These are phyloP conservation scores for Hydractinia echinata DNA, from an alignment of 30 jellyfish, hydroid and myxozoan genomes.

Conservation along the genomic window DNA sequence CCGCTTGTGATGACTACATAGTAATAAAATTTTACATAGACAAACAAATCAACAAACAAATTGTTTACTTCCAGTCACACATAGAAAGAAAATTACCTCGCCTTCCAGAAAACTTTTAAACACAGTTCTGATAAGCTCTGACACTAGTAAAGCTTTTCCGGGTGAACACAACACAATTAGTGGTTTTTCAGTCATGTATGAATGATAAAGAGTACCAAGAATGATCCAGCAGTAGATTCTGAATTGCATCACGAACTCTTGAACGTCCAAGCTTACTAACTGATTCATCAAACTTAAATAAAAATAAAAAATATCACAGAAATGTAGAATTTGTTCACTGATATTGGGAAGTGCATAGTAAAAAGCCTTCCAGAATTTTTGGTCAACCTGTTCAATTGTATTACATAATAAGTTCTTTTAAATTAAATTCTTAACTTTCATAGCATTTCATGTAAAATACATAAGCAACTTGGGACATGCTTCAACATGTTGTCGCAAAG, in stretches of 20 bases:
- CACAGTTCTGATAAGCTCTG: constrained; percentile 3
- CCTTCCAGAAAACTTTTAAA: not conserved
- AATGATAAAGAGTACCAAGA: constrained; percentile 15
- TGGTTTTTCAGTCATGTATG: not conserved
- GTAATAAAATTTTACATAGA: no score
- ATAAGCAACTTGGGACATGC: no score
- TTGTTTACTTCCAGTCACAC: no score
- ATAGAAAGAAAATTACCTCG: constrained; percentile 9
- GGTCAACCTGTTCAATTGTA: no score
- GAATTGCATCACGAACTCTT: constrained; percentile 16
- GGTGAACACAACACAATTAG: constrained; percentile 1
- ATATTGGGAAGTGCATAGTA: no score
- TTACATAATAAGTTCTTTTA: no score
- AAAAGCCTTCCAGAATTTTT: no score
- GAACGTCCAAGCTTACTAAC: constrained; percentile 6
- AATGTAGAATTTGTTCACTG: not conserved
- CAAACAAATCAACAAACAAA: no score
- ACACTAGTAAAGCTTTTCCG: not conserved
- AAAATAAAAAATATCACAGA: not conserved
- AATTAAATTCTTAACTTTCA: no score
- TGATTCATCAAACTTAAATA: not conserved
- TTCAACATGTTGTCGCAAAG: no score
- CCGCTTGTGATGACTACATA: no score
- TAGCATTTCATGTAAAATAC: no score
- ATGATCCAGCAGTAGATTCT: not conserved